phyloP scores from a whole-genome alignment of 2,113 vertebrate species.

The Canis aureus region DNA sequence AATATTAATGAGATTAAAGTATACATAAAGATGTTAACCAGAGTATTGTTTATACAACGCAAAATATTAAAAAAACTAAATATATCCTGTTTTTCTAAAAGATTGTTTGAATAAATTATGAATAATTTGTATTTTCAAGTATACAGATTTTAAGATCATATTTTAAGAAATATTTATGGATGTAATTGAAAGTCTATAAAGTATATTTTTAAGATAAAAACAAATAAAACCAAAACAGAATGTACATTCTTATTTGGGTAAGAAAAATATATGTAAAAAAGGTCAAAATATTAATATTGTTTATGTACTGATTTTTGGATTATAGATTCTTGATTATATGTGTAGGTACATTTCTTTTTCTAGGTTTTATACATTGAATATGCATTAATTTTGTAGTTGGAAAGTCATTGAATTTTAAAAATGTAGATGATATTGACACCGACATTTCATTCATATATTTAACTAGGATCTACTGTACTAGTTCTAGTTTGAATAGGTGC shows the following conservation, averaged over 20 bases:
- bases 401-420: neutral
- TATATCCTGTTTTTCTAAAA: neutral
- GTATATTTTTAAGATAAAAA: neutral
- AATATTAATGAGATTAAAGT: neutral
- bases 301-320: neutral
- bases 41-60: neutral
- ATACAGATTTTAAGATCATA: neutral
- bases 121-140: neutral
- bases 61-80: neutral
- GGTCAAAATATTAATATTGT: neutral
- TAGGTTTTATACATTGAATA: neutral
- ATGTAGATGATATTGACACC: neutral
- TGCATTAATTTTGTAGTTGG: neutral
- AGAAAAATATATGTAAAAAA: neutral
- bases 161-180: neutral
- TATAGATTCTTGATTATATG: neutral
- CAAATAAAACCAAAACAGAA: neutral
- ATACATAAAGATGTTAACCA: neutral
- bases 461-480: neutral
- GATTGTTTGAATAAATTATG: neutral
- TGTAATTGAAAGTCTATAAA: neutral
- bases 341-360: neutral
- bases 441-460: neutral
- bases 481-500: neutral
- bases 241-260: neutral